phyloP scores from a whole-genome alignment of 2,888 invertebrate genomes.

The Agonopterix heracliana region DNA sequence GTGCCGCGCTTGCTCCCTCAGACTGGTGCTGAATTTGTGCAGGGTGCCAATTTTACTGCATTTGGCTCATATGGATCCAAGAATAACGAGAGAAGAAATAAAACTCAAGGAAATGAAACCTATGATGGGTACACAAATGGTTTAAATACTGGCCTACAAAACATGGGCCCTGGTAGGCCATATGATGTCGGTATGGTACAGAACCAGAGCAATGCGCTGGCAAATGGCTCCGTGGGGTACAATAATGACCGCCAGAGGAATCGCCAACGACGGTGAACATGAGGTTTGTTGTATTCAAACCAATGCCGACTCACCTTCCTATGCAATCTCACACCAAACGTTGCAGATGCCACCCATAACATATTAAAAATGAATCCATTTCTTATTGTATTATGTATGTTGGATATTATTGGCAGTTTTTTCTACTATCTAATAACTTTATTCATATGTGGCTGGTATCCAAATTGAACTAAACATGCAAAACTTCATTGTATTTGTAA shows the following conservation, averaged over 20 bases:
- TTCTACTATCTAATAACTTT: too few species aligned
- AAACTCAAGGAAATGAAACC: conserved; percentile 28
- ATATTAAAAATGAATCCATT: too few species aligned
- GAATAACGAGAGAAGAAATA: conserved; percentile 34
- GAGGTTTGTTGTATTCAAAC: conserved; percentile 73
- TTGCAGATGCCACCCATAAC: conserved; percentile 19
- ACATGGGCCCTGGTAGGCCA: conserved; percentile 56
- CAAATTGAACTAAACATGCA: too few species aligned
- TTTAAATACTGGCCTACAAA: conserved; percentile 49
- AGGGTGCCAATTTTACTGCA: conserved; percentile 65
- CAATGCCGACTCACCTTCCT: conserved; percentile 62
- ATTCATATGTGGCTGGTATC: too few species aligned
- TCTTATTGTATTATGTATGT: background rate
- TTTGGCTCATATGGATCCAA: conserved; percentile 63
- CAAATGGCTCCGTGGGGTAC: conserved; percentile 70
- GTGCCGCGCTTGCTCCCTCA: conserved; percentile 66
- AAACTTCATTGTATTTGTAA: too few species aligned
- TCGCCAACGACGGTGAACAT: conserved; percentile 65
- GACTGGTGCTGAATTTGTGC: conserved; percentile 41
- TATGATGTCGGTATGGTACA: conserved; percentile 39
- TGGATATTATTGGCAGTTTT: too few species aligned
- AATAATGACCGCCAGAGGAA: conserved; percentile 71
- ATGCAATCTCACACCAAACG: conserved; percentile 24
- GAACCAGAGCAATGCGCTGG: conserved; percentile 48
- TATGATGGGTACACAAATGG: conserved; percentile 30